Evolutionary conservation across 2,888 invertebrate species (phyloP).

Genomic region (Caenorhabditis sinica): DNA sequence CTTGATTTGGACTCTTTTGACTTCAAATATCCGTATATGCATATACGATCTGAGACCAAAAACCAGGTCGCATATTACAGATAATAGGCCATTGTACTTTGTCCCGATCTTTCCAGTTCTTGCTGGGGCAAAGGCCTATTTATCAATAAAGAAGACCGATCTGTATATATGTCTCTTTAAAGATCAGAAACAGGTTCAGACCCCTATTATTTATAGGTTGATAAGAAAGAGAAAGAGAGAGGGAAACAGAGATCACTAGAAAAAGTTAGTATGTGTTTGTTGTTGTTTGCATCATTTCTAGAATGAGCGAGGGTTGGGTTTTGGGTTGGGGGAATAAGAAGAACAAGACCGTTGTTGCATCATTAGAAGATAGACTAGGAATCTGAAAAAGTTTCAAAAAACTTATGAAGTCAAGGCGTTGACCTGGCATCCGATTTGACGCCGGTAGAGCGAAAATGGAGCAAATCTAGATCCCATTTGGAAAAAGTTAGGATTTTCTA

Average conservation of each 20-base stretch:
- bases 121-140: background rate
- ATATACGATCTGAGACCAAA: constrained; percentile 3
- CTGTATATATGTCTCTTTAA: constrained; percentile 20
- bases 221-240: constrained; percentile 20
- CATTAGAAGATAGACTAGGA: too few relatives aligned
- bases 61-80: background rate
- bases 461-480: too few relatives aligned
- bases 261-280: constrained; percentile 8
- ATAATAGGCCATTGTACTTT: constrained; percentile 9
- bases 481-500: too few relatives aligned
- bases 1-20: background rate
- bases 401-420: too few relatives aligned
- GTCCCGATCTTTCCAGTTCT: background rate
- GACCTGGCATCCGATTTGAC: too few relatives aligned
- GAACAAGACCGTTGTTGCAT: background rate
- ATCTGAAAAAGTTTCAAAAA: too few relatives aligned
- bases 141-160: too few relatives aligned
- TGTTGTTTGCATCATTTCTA: constrained; percentile 28
- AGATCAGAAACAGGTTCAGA: constrained; percentile 34
- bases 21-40: background rate
- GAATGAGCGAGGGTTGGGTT: background rate
- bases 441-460: too few relatives aligned
- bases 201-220: constrained; percentile 8
- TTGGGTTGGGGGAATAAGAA: background rate
- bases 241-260: constrained; percentile 19